These are phyloP conservation scores for Coendou prehensilis DNA, from an alignment of 2,797 vertebrate species.

Conservation along the genomic window DNA sequence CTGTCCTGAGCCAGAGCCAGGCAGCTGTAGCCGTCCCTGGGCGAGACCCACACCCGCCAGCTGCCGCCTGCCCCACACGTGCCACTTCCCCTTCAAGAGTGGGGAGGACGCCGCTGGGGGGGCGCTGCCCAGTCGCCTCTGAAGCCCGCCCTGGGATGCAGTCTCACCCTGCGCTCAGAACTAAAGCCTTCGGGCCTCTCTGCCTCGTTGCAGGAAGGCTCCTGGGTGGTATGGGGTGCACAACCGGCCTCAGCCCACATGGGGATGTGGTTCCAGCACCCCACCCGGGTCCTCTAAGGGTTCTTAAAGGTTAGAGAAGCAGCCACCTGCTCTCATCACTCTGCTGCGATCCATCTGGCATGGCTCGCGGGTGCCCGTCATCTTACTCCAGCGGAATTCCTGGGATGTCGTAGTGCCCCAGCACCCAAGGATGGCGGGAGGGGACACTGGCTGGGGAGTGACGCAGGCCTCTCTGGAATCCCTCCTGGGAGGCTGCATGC, in stretches of 20 bases:
- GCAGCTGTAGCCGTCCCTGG: slow-evolving; percentile 34
- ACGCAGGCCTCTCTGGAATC: not conserved
- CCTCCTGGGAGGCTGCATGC: not conserved
- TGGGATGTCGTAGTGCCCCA: slow-evolving; percentile 32
- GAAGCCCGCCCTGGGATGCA: slow-evolving; percentile 56
- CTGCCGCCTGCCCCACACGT: slow-evolving; percentile 68
- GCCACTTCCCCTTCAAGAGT: slow-evolving; percentile 67
- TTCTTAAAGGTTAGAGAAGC: slow-evolving; percentile 58
- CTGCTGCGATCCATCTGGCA: slow-evolving; percentile 61
- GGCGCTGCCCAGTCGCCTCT: slow-evolving; percentile 70
- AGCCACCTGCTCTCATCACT: slow-evolving; percentile 78
- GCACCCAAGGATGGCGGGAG: not conserved
- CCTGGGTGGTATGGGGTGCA: not conserved
- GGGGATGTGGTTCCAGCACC: not conserved
- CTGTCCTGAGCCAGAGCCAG: not conserved
- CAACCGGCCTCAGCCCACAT: not conserved
- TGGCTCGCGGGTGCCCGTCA: not conserved
- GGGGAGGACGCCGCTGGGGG: not conserved
- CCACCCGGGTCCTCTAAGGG: not conserved
- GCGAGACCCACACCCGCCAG: slow-evolving; percentile 51
- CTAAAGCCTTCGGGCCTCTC: not conserved
- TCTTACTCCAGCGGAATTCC: slow-evolving; percentile 27
- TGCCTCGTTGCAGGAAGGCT: not conserved
- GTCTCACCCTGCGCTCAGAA: slow-evolving; percentile 20
- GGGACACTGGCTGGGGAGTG: not conserved